A percentile compares a stretch with the other conserved stretches of the same genome.
Evolutionary conservation across 1,140 invertebrate species (phyloP).

Genomic region (Macrotrachela quadricornifera): DNA sequence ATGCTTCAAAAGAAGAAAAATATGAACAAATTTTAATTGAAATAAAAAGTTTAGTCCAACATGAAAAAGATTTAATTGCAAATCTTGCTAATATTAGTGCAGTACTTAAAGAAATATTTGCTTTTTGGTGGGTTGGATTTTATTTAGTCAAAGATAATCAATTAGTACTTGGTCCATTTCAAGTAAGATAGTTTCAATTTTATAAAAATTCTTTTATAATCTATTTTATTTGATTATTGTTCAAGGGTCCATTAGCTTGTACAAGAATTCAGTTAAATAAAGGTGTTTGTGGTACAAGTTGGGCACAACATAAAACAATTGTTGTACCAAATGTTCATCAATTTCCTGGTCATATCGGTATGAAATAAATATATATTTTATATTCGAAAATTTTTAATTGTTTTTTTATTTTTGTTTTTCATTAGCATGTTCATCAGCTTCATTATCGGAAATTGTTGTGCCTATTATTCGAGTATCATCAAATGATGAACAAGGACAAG

Average conservation of each 20-base stretch:
- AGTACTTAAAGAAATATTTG: constrained; percentile 5
- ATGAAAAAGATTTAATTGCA: constrained; percentile 6
- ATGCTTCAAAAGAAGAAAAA: constrained; percentile 2
- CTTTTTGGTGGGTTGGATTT: constrained; percentile 7
- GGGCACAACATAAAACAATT: constrained; percentile 1
- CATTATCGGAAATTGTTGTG: constrained; percentile 6
- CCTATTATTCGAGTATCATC: neutral
- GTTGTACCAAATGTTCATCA: constrained; percentile 6
- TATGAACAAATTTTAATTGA: constrained; percentile 2
- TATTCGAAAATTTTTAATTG: no score
- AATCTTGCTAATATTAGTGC: constrained; percentile 8
- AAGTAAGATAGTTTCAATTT: neutral
- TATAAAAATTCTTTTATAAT: neutral
- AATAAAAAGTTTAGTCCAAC: constrained; percentile 2
- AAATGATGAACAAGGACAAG: neutral
- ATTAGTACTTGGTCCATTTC: constrained; percentile 5
- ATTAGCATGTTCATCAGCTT: neutral
- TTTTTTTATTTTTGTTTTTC: no score
- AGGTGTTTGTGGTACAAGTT: constrained; percentile 7
- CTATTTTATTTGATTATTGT: neutral
- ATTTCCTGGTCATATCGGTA: constrained; percentile 5
- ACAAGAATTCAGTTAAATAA: constrained; percentile 2
- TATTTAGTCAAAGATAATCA: constrained; percentile 7
- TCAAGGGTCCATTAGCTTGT: constrained; percentile 7
- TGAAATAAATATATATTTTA: neutral